Evolutionary conservation across 2,113 vertebrate species (phyloP).

Genomic region (Collichthys lucidus): DNA sequence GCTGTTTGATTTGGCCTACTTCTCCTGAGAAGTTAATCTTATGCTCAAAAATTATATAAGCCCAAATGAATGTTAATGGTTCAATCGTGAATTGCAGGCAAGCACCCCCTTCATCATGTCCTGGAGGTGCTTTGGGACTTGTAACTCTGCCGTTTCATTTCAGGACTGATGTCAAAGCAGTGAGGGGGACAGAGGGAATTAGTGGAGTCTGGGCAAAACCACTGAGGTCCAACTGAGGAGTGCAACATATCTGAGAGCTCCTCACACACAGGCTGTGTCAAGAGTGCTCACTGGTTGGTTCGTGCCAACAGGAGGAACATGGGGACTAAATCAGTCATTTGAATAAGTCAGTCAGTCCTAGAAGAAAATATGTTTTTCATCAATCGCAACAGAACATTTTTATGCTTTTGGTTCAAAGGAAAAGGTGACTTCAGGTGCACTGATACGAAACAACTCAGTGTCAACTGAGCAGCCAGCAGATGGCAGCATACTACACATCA

Average conservation of each 20-base stretch:
- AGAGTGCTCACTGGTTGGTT: slow-evolving; percentile 33
- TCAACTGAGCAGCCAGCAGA: slow-evolving; percentile 64
- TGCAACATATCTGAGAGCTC: slow-evolving; percentile 32
- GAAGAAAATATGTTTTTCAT: not conserved
- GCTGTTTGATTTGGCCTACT: slow-evolving; percentile 77
- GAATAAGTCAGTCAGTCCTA: not conserved
- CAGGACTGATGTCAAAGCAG: slow-evolving; percentile 45
- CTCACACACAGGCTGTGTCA: slow-evolving; percentile 41
- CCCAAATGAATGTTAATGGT: slow-evolving; percentile 76
- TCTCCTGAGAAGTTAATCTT: slow-evolving; percentile 74
- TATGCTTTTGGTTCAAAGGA: not conserved
- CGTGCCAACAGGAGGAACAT: slow-evolving; percentile 30
- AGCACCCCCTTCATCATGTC: slow-evolving; percentile 63
- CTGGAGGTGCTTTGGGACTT: slow-evolving; percentile 67
- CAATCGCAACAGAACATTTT: not conserved
- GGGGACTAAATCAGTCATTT: slow-evolving; percentile 32
- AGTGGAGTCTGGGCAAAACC: slow-evolving; percentile 37
- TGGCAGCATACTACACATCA: slow-evolving; percentile 75
- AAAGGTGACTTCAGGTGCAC: slow-evolving; percentile 16
- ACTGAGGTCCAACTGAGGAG: slow-evolving; percentile 14
- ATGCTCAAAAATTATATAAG: slow-evolving; percentile 66
- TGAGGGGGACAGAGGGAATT: slow-evolving; percentile 36
- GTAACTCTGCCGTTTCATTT: slow-evolving; percentile 49
- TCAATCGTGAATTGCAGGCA: slow-evolving; percentile 63
- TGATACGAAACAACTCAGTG: not conserved